Conservation (phyloP, 2,113 vertebrate genomes). For the Steatornis caripensis region DNA sequence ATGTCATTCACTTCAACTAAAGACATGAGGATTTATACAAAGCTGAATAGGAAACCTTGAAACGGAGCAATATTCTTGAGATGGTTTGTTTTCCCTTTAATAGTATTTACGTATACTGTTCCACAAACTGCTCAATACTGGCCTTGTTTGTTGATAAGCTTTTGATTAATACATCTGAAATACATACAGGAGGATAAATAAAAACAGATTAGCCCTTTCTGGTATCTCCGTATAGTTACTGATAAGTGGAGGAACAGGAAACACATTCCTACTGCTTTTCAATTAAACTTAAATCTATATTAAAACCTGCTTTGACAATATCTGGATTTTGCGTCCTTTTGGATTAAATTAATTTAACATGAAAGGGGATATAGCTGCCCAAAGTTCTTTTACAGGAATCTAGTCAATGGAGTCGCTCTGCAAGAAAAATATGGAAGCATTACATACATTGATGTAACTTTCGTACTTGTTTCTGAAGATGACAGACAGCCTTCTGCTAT, state of each 20-base stretch:
- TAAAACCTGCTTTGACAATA: neutral
- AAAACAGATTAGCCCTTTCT: neutral
- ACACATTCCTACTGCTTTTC: neutral
- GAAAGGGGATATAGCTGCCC: neutral
- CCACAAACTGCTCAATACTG: neutral
- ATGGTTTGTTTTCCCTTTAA: neutral
- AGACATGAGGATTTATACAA: neutral
- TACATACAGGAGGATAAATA: neutral
- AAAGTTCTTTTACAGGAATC: neutral
- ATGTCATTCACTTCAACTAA: neutral
- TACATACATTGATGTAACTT: neutral
- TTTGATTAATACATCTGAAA: neutral
- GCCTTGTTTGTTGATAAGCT: neutral
- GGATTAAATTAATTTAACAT: neutral
- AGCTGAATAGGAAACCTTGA: neutral
- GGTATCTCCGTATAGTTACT: neutral
- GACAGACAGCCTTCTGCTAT: neutral
- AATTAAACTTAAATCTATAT: neutral
- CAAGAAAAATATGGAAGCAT: neutral
- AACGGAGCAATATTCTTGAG: neutral
- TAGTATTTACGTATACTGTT: neutral
- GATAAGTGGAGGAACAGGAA: neutral
- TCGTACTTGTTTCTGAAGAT: neutral
- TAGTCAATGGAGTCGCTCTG: neutral
- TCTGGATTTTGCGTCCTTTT: fast-evolving